Conservation (phyloP, 2,797 vertebrate genomes). For the Peromyscus melanophrys region DNA sequence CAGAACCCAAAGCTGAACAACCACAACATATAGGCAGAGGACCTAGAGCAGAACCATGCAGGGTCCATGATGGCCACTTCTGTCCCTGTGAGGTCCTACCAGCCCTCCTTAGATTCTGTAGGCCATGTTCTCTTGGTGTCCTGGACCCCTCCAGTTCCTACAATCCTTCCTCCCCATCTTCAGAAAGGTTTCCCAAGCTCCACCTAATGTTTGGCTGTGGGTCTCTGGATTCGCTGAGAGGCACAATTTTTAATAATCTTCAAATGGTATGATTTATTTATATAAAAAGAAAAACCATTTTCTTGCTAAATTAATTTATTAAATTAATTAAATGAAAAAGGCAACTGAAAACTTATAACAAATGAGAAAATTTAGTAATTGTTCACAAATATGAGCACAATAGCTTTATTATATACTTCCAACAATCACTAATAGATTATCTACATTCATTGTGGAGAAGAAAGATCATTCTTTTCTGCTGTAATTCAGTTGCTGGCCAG, state of each 20-base stretch:
- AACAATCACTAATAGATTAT: neutral
- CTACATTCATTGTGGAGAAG: neutral
- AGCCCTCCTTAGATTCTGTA: no score
- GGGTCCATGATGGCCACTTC: no score
- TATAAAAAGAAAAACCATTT: neutral
- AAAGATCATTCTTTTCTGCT: neutral
- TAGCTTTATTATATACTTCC: neutral
- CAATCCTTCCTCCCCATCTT: no score
- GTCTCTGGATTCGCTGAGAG: neutral
- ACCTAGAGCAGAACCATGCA: no score
- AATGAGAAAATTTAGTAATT: conserved; percentile 10
- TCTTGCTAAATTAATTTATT: neutral
- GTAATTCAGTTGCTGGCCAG: neutral
- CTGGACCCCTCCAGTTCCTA: no score
- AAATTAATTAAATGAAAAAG: neutral
- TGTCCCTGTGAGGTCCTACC: no score
- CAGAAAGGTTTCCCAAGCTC: no score
- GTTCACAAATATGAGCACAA: neutral
- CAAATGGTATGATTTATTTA: conserved; percentile 42
- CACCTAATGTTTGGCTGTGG: no score
- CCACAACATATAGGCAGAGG: no score
- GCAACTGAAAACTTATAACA: neutral
- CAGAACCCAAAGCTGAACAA: no score
- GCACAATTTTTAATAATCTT: neutral
- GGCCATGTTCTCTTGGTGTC: no score